These are phyloP conservation scores for Tethya wilhelma DNA, from an alignment of 37 sponge, comb jelly and placozoan genomes.

Conservation along the genomic window DNA sequence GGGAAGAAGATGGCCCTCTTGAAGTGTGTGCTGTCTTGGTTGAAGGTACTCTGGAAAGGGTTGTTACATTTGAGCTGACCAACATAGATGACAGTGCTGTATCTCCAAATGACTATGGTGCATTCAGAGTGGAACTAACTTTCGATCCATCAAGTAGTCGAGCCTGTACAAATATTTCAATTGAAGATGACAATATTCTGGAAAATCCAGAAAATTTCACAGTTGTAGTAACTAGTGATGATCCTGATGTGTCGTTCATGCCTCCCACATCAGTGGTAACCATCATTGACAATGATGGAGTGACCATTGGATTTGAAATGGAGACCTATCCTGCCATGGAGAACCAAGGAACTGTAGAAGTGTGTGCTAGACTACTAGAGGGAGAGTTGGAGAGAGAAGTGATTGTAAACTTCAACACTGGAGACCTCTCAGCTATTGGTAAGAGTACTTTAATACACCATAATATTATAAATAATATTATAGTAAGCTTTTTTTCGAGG, in stretches of 20 bases:
- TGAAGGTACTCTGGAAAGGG: background rate
- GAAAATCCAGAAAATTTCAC: background rate
- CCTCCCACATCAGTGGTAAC: background rate
- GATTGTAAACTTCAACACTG: background rate
- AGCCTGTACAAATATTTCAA: background rate
- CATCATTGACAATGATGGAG: background rate
- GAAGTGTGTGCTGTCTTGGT: constrained; percentile 7
- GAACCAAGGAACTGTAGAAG: constrained; percentile 13
- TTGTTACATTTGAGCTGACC: background rate
- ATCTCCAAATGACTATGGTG: background rate
- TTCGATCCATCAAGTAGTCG: background rate
- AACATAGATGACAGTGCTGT: background rate
- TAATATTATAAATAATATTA: background rate
- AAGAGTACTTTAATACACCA: background rate
- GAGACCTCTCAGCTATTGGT: background rate
- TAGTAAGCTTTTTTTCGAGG: too few relatives aligned
- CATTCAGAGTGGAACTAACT: background rate
- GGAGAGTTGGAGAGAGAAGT: background rate
- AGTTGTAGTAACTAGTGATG: background rate
- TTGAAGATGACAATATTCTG: background rate
- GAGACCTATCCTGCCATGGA: background rate
- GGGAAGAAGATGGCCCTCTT: background rate
- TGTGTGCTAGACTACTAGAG: background rate
- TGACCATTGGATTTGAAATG: background rate
- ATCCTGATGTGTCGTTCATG: background rate